phyloP scores from a whole-genome alignment of 2,113 vertebrate species.

The Paratilapia polleni region DNA sequence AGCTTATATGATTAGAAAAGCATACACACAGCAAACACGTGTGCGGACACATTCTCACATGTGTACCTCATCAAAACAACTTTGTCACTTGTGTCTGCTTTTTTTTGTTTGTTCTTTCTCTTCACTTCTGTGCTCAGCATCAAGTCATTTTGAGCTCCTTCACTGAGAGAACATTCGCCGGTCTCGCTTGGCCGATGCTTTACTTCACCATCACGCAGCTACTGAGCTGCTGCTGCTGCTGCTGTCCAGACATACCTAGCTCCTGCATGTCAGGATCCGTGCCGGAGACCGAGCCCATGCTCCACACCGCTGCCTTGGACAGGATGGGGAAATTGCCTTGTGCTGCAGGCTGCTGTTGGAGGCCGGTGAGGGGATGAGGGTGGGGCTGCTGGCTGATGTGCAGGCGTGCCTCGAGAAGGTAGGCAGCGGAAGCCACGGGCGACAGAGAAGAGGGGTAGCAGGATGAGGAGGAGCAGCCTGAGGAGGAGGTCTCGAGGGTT shows the following conservation, averaged over 20 bases:
- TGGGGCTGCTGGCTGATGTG: slow-evolving; percentile 83
- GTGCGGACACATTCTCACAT: slow-evolving; percentile 32
- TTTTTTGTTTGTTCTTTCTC: slow-evolving; percentile 16
- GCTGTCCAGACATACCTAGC: slow-evolving; percentile 65
- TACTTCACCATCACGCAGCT: slow-evolving; percentile 92
- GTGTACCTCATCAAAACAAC: slow-evolving; percentile 38
- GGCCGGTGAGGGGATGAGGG: slow-evolving; percentile 49
- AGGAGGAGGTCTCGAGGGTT: slow-evolving; percentile 56
- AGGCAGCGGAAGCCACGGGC: slow-evolving; percentile 86
- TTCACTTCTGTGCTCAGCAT: slow-evolving; percentile 1
- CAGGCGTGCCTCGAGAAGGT: slow-evolving; percentile 88
- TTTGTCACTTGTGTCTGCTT: slow-evolving; percentile 22
- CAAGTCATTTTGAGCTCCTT: not conserved
- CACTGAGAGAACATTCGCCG: not conserved
- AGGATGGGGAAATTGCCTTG: slow-evolving; percentile 63
- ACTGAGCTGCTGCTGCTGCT: slow-evolving; percentile 81
- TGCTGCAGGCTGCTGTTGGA: slow-evolving; percentile 68
- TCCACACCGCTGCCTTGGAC: slow-evolving; percentile 84
- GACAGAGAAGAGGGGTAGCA: slow-evolving; percentile 82
- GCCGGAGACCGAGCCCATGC: slow-evolving; percentile 69
- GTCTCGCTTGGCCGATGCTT: not conserved
- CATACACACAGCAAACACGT: slow-evolving; percentile 27
- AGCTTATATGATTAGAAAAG: slow-evolving; percentile 66
- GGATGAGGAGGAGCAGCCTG: slow-evolving; percentile 58
- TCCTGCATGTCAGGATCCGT: slow-evolving; percentile 71